Evolutionary conservation across 2,797 vertebrate species (phyloP).

Genomic region (Sebastes elongatus): DNA sequence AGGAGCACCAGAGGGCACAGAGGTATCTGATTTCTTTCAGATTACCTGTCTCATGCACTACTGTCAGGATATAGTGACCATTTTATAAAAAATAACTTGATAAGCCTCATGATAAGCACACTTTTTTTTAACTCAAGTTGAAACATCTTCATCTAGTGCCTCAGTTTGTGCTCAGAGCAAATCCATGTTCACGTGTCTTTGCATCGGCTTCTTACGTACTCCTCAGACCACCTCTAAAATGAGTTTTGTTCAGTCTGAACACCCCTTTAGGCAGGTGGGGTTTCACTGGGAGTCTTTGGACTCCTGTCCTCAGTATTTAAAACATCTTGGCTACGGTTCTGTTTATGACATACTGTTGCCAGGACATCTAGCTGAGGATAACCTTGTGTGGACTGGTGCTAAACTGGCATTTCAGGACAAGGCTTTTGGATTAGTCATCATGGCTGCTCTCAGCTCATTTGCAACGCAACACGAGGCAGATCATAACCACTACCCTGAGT

Average conservation of each 20-base stretch:
- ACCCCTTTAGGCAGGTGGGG: not conserved
- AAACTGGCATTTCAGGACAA: constrained; percentile 12
- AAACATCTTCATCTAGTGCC: no score
- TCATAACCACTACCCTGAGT: constrained; percentile 17
- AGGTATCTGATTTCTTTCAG: no score
- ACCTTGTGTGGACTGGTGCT: not conserved
- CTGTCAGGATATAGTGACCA: no score
- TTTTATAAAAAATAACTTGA: no score
- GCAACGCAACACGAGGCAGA: constrained; percentile 18
- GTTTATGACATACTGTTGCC: not conserved
- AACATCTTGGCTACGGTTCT: not conserved
- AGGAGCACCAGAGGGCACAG: no score
- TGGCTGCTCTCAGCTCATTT: constrained; percentile 35
- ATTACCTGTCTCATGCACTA: no score
- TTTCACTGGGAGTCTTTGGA: not conserved
- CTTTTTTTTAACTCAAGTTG: no score
- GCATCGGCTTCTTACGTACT: not conserved
- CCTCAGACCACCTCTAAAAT: not conserved
- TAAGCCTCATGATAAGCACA: no score
- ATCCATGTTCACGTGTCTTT: not conserved
- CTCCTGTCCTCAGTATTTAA: not conserved
- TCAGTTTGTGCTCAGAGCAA: no score
- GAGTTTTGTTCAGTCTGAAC: not conserved
- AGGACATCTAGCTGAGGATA: not conserved
- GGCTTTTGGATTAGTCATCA: constrained; percentile 28